Conservation (phyloP, 2,797 vertebrate genomes). For the Bovichtus diacanthus region DNA sequence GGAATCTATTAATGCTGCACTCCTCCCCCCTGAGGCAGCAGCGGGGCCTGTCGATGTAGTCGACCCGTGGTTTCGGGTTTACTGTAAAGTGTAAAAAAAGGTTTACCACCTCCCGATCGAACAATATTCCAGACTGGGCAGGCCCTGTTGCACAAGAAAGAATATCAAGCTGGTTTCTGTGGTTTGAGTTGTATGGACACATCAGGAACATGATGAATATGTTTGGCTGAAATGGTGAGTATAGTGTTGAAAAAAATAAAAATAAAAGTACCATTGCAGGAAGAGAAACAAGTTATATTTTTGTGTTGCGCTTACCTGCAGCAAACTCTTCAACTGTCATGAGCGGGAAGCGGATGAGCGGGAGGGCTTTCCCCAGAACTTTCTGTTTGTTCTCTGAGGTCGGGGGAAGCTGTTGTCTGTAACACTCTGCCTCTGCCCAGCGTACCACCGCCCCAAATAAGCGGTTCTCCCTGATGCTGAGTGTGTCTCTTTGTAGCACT, state of each 20-base stretch:
- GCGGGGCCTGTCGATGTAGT: slow-evolving; percentile 96
- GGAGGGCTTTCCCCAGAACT: slow-evolving; percentile 93
- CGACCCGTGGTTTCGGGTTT: slow-evolving; percentile 98
- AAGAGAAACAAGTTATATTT: not conserved
- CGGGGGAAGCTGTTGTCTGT: slow-evolving; percentile 93
- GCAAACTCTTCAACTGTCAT: slow-evolving; percentile 99
- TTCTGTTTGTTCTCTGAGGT: slow-evolving; percentile 95
- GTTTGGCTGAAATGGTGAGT: slow-evolving; percentile 26
- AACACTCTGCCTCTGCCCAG: slow-evolving; percentile 96
- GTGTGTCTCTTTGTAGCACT: slow-evolving; percentile 94
- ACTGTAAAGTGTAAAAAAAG: slow-evolving; percentile 99
- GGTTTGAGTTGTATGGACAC: slow-evolving; percentile 69
- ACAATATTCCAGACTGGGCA: slow-evolving; percentile 95
- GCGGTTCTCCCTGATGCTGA: slow-evolving; percentile 96
- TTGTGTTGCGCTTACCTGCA: slow-evolving; percentile 85
- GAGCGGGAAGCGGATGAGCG: slow-evolving; percentile 96
- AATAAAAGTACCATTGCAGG: not conserved
- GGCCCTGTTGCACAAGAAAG: slow-evolving; percentile 89
- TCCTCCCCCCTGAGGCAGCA: slow-evolving; percentile 98
- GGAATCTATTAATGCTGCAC: slow-evolving; percentile 97
- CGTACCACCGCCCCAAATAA: slow-evolving; percentile 95
- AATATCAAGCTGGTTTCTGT: slow-evolving; percentile 82
- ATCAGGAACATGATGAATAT: slow-evolving; percentile 59
- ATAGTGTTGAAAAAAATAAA: not conserved
- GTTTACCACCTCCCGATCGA: slow-evolving; percentile 96